Conservation (phyloP, 2,888 invertebrate species). For the Ischnura elegans region DNA sequence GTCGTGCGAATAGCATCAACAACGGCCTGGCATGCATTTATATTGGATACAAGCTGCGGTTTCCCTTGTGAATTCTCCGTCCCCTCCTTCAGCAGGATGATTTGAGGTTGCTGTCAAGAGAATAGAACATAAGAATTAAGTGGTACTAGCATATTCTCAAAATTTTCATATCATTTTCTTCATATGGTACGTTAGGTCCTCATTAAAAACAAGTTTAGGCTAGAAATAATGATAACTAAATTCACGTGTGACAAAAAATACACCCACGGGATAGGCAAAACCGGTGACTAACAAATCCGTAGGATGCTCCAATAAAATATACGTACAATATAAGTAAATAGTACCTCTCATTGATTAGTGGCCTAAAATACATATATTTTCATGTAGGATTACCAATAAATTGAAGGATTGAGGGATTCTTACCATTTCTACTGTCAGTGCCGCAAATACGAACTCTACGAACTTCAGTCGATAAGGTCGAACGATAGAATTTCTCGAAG, state of each 20-base stretch:
- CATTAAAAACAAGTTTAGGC: background rate
- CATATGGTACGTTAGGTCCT: background rate
- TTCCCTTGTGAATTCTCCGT: constrained; percentile 98
- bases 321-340: background rate
- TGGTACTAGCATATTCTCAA: background rate
- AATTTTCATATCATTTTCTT: background rate
- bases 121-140: constrained; percentile 68
- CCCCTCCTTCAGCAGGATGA: constrained; percentile 97
- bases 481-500: background rate
- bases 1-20: constrained; percentile 99
- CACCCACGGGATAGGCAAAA: background rate
- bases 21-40: constrained; percentile 97
- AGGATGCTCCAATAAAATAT: background rate
- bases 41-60: constrained; percentile 96
- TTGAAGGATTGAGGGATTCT: background rate
- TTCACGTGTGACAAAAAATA: constrained; percentile 16
- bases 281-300: background rate
- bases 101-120: constrained; percentile 94
- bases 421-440: background rate
- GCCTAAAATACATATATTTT: background rate
- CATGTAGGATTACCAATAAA: background rate
- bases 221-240: background rate
- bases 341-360: background rate
- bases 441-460: background rate
- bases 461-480: too few relatives aligned